Evolutionary conservation across 2,888 invertebrate species (phyloP).

Genomic region (Xestia sexstrigata): DNA sequence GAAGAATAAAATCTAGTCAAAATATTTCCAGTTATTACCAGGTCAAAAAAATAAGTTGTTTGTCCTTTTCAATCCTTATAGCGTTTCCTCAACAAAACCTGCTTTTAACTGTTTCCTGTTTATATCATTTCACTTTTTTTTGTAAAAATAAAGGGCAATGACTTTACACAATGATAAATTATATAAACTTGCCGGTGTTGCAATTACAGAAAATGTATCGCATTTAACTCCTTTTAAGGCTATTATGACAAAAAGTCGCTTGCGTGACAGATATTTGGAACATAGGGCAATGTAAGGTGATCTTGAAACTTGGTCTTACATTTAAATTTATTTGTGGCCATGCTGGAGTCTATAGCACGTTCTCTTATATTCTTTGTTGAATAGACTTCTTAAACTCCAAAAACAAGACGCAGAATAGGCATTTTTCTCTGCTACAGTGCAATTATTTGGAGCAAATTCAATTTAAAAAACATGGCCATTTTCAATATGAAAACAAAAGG

Average conservation of each 20-base stretch:
- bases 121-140: constrained; percentile 46
- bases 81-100: constrained; percentile 62
- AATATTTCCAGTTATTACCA: constrained; percentile 3
- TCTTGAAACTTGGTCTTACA: background rate
- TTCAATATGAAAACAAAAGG: background rate
- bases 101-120: constrained; percentile 61
- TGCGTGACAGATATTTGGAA: background rate
- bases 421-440: background rate
- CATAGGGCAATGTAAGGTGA: background rate
- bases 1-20: background rate
- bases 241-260: background rate
- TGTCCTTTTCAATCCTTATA: constrained; percentile 54
- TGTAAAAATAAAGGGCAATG: constrained; percentile 52
- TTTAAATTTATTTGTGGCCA: background rate
- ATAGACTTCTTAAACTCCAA: background rate
- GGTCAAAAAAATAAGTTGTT: constrained; percentile 19
- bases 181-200: constrained; percentile 39
- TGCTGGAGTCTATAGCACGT: background rate
- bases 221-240: constrained; percentile 27
- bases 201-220: constrained; percentile 32
- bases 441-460: background rate
- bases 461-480: background rate
- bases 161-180: constrained; percentile 52
- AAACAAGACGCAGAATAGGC: background rate
- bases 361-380: background rate